Evolutionary conservation across 2,888 invertebrate genomes (phyloP).

Genomic region (Pelosia muscerda): DNA sequence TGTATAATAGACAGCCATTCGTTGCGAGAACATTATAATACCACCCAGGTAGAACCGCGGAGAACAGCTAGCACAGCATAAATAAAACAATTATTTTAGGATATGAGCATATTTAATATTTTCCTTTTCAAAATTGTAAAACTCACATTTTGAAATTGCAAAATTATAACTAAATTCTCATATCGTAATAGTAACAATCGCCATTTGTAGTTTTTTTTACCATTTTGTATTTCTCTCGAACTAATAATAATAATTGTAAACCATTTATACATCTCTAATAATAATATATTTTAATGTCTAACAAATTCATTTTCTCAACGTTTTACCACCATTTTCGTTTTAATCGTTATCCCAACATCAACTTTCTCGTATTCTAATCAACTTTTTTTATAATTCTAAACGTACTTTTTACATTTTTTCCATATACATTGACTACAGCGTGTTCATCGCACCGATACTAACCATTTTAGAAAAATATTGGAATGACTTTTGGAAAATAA

Average conservation of each 20-base stretch:
- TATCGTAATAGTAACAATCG: constrained; percentile 87
- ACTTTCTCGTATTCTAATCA: constrained; percentile 81
- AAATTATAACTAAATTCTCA: constrained; percentile 87
- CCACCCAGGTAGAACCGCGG: too few relatives aligned
- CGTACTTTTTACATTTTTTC: constrained; percentile 81
- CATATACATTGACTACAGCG: constrained; percentile 79
- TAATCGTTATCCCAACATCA: constrained; percentile 78
- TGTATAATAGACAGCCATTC: too few relatives aligned
- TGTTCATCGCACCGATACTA: constrained; percentile 75
- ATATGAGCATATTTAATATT: constrained; percentile 87
- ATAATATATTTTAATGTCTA: constrained; percentile 86
- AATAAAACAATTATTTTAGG: constrained; percentile 68
- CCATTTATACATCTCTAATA: constrained; percentile 86
- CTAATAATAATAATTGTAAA: constrained; percentile 85
- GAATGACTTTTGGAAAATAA: constrained; percentile 73
- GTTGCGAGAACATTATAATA: too few relatives aligned
- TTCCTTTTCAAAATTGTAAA: constrained; percentile 87
- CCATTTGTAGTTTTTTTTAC: constrained; percentile 74
- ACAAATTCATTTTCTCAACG: constrained; percentile 86
- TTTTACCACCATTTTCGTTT: constrained; percentile 77
- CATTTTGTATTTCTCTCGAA: constrained; percentile 81
- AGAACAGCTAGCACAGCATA: too few relatives aligned
- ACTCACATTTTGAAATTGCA: constrained; percentile 87
- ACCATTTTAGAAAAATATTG: constrained; percentile 80
- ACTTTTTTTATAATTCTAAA: constrained; percentile 78